phyloP scores from a whole-genome alignment of 2,113 vertebrate genomes.

The Steatornis caripensis region DNA sequence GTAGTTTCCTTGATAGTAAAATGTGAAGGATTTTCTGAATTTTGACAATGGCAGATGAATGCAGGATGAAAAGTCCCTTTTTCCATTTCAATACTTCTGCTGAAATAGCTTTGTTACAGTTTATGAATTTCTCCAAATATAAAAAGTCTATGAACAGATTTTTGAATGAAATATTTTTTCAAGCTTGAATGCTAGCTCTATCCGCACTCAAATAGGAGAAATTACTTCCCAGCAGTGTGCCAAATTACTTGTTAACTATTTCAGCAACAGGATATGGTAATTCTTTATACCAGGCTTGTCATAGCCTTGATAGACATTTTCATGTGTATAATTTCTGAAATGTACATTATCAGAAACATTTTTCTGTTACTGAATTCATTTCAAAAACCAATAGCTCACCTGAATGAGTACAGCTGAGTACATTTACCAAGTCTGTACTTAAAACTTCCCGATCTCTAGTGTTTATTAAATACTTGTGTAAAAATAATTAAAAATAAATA shows the following conservation, averaged over 20 bases:
- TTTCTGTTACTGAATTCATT: background rate
- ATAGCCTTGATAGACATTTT: background rate
- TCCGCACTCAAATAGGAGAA: background rate
- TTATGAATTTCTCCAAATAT: slow-evolving; percentile 46
- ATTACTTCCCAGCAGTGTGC: slow-evolving; percentile 40
- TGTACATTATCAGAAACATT: background rate
- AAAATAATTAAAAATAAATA: background rate
- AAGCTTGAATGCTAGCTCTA: slow-evolving; percentile 26
- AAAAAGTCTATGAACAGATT: background rate
- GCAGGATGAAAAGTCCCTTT: slow-evolving; percentile 12
- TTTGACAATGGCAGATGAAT: slow-evolving; percentile 28
- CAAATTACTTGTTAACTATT: slow-evolving; percentile 60
- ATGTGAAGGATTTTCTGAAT: slow-evolving; percentile 38
- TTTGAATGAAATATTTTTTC: slow-evolving; percentile 53
- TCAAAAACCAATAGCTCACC: background rate
- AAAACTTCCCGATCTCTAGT: background rate
- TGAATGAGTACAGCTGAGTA: background rate
- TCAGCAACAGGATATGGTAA: background rate
- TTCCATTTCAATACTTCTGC: slow-evolving; percentile 24
- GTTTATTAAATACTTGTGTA: background rate
- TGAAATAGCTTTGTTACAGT: slow-evolving; percentile 28
- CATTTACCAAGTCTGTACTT: background rate
- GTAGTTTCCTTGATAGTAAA: slow-evolving; percentile 48
- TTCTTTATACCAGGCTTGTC: background rate
- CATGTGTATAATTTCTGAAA: slow-evolving; percentile 21